Percentiles rank a stretch among this genome's conserved stretches.
These are phyloP conservation scores for Caligus rogercresseyi DNA, from an alignment of 1,140 invertebrate genomes.

Conservation along the genomic window DNA sequence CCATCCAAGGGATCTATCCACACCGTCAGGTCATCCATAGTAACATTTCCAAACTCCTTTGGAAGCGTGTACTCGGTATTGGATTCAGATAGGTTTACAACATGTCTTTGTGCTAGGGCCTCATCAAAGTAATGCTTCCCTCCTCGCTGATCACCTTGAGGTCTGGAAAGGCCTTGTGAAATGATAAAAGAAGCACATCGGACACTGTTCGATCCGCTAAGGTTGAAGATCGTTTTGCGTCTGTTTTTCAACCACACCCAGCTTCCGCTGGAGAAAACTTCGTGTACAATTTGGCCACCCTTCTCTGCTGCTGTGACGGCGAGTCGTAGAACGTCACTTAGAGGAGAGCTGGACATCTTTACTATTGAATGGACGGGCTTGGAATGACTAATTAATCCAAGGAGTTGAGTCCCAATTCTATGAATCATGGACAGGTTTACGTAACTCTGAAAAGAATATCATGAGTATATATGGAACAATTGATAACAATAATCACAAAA, in stretches of 20 bases:
- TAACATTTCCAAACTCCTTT: not conserved
- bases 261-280: slow-evolving; percentile 4
- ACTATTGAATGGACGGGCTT: too few species aligned
- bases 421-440: too few species aligned
- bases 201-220: slow-evolving; percentile 86
- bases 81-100: not conserved
- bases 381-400: too few species aligned
- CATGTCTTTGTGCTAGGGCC: not conserved
- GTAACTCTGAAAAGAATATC: too few species aligned
- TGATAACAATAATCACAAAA: too few species aligned
- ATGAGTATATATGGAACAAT: too few species aligned
- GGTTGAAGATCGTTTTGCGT: slow-evolving; percentile 90
- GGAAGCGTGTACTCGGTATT: not conserved
- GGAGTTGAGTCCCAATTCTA: too few species aligned
- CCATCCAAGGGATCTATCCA: slow-evolving; percentile 99
- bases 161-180: slow-evolving; percentile 62
- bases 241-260: slow-evolving; percentile 15
- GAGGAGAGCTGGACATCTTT: not conserved
- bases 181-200: slow-evolving; percentile 67
- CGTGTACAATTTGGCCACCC: slow-evolving; percentile 8
- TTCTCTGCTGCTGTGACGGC: slow-evolving; percentile 2
- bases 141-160: slow-evolving; percentile 86
- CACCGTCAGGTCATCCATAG: slow-evolving; percentile 31
- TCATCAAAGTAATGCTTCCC: slow-evolving; percentile 29
- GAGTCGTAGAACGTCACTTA: not conserved